Percentiles rank a stretch among this genome's conserved stretches.
These are phyloP conservation scores for Adelosebastes latens DNA, from an alignment of 2,797 vertebrate species.

Conservation along the genomic window DNA sequence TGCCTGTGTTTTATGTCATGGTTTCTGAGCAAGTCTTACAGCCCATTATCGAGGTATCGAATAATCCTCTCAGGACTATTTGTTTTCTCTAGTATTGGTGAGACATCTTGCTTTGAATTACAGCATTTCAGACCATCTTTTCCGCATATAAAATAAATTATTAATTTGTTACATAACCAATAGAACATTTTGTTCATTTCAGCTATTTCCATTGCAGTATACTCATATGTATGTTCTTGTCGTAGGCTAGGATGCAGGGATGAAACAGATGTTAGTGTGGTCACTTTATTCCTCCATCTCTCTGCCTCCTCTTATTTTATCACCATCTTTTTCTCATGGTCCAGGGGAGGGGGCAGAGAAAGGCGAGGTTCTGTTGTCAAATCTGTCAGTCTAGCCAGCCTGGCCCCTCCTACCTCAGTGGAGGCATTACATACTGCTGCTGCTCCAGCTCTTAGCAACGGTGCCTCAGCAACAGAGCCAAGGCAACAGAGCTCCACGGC, in stretches of 20 bases:
- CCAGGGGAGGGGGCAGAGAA: conserved; percentile 68
- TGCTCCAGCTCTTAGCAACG: conserved; percentile 82
- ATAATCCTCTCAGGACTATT: neutral
- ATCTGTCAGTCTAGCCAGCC: conserved; percentile 77
- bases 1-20: conserved; percentile 4
- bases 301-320: conserved; percentile 50
- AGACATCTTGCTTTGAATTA: conserved; percentile 4
- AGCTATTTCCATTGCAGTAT: conserved; percentile 2
- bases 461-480: conserved; percentile 82
- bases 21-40: conserved; percentile 9
- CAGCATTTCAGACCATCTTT: conserved; percentile 47
- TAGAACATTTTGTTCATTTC: conserved; percentile 60
- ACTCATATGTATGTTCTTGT: neutral
- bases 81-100: neutral
- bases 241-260: neutral
- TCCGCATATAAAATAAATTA: conserved; percentile 72
- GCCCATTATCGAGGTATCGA: neutral
- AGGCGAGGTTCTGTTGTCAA: conserved; percentile 81
- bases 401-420: conserved; percentile 74
- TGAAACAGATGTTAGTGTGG: conserved; percentile 21
- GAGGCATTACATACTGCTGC: conserved; percentile 82
- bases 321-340: conserved; percentile 62
- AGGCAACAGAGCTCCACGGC: conserved; percentile 81
- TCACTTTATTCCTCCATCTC: conserved; percentile 32
- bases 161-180: conserved; percentile 76